Percentiles rank a stretch among this genome's conserved stretches.
phyloP scores from a whole-genome alignment of 2,888 invertebrate species.

The Andrena fulva region DNA sequence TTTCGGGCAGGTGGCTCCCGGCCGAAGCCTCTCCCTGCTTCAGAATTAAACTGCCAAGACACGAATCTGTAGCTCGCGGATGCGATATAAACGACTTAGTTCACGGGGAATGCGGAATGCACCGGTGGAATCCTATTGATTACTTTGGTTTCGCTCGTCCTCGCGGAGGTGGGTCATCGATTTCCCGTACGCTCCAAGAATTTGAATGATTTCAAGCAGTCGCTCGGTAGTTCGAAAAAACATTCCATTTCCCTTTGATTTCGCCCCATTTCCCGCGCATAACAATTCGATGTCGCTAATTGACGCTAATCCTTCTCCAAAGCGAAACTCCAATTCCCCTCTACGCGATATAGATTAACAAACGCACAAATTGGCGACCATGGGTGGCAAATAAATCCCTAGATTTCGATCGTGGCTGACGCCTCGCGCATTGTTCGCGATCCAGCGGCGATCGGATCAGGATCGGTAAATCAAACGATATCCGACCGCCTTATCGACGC shows the following conservation, averaged over 20 bases:
- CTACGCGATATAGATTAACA: not conserved
- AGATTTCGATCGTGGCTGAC: not conserved
- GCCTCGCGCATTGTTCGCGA: not conserved
- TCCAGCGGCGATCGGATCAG: not conserved
- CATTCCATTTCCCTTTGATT: not conserved
- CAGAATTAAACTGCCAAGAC: slow-evolving; percentile 51
- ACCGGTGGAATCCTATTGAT: slow-evolving; percentile 50
- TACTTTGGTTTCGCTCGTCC: slow-evolving; percentile 48
- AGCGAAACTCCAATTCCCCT: not conserved
- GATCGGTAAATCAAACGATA: slow-evolving; percentile 39
- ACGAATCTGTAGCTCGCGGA: slow-evolving; percentile 54
- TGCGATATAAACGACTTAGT: slow-evolving; percentile 57
- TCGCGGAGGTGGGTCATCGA: slow-evolving; percentile 5
- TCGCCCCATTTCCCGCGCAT: not conserved
- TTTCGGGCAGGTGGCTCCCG: slow-evolving; percentile 54
- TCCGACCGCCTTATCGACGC: slow-evolving; percentile 64
- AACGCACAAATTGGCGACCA: not conserved
- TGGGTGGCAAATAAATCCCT: not conserved
- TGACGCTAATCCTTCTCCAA: not conserved
- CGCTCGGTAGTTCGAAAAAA: not conserved
- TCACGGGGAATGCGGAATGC: slow-evolving; percentile 44
- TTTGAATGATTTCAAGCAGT: slow-evolving; percentile 21
- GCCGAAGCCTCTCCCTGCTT: slow-evolving; percentile 58
- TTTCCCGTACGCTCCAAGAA: slow-evolving; percentile 17
- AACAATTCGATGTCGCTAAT: too few relatives aligned